phyloP scores from a whole-genome alignment of 1,140 invertebrate genomes.

The Heliconius eleuchia region DNA sequence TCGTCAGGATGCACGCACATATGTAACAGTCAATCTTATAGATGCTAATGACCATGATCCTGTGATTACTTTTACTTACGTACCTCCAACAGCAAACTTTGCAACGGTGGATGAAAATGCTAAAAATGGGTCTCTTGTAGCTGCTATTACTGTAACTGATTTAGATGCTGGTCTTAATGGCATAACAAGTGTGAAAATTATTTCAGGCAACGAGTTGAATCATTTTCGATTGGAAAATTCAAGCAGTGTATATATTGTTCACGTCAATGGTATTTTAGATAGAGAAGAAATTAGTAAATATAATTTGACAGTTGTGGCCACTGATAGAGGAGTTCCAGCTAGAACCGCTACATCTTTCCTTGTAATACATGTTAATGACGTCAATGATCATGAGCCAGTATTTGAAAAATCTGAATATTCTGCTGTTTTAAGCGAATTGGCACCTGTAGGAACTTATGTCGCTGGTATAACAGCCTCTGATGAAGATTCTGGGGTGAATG shows the following conservation, averaged over 20 bases:
- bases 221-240: conserved; percentile 94
- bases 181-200: conserved; percentile 91
- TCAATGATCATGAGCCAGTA: conserved; percentile 96
- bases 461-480: conserved; percentile 94
- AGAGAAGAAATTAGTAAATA: conserved; percentile 96
- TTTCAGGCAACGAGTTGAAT: conserved; percentile 93
- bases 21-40: conserved; percentile 95
- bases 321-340: conserved; percentile 92
- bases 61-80: conserved; percentile 94
- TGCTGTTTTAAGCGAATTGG: conserved; percentile 91
- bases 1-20: conserved; percentile 94
- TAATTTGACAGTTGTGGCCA: conserved; percentile 95
- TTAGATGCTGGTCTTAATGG: conserved; percentile 95
- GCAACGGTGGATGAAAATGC: conserved; percentile 97
- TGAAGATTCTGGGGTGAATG: conserved; percentile 94
- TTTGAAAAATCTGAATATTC: conserved; percentile 97
- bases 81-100: conserved; percentile 89
- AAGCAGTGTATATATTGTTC: conserved; percentile 92
- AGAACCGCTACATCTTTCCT: conserved; percentile 92
- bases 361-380: conserved; percentile 96
- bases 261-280: conserved; percentile 95
- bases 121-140: conserved; percentile 92
- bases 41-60: conserved; percentile 98
- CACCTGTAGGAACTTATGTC: conserved; percentile 93
- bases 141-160: conserved; percentile 95